Base-by-base conservation (phyloP, 2,113 vertebrate genomes). In the Chelonoidis abingdonii region DNA sequence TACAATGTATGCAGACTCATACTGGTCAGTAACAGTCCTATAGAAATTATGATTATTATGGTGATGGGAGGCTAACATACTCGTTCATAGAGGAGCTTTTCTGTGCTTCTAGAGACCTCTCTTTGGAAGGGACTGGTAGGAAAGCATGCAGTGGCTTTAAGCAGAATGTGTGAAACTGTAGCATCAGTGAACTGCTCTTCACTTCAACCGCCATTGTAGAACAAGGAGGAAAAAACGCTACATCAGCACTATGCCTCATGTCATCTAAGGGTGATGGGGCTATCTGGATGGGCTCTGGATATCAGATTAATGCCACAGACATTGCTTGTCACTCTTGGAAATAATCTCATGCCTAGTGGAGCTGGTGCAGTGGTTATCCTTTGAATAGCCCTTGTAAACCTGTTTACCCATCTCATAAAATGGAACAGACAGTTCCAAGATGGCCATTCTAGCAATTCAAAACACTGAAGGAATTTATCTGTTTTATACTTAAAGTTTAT, bases 361-460 rank as follows among this genome's bases (percentile, higher is more conserved):
- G 29, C 52, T 24, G 38, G 8, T 9, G 0, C 3, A 80, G 2
- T 76, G 4, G 35, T 8, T 72, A 47, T 9, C 35, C 53, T 57
- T 5, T 85, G 72, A 80, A 29, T 35, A 50, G 38, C 24, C n/a
- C 21, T 72, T 72, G 31, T 13, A 69, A 89, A 52, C 2, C 1
- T 24, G 6, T 5, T 53, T 8, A 76, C 78, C 57, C 41, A 0
- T 1, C 80, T 87, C 80, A 54, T 38, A 84, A 93, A 85, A 35
- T 27, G 3, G 8, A 87, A 78, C 29, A 47, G 83, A 69, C 27
- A 87, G 21, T 80, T 24, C 2, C n/a, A 84, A 84, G 78, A 86
- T 0, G 6, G 10, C 10, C 79, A 17, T 2, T 17, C 6, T 35
- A 75, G n/a, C 1, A 76, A 65, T 21, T 1, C 14, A 83, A 41